Evolutionary conservation across 2,888 invertebrate genomes (phyloP), one percentile per base, ranked within the genome.

Genomic region (Aethes cnicana): DNA sequence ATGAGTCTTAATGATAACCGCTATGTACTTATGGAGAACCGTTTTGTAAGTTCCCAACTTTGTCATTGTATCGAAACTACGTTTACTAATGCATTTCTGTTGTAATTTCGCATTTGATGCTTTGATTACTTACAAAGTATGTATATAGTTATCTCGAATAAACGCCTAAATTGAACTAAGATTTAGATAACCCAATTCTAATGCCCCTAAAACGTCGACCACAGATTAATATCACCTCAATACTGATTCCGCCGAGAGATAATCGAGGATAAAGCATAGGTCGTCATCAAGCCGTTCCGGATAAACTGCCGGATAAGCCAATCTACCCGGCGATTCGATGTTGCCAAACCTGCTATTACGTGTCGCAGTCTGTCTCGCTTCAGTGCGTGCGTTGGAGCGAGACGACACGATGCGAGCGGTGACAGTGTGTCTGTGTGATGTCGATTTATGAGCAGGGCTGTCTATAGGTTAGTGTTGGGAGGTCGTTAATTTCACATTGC

Each of bases 241-340:
- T 62, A 42, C 60, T 59, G 58, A 58, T 52, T 58, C 59, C 48
- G 58, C 66, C 54, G 56, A 58, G 52, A 56, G 56, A 58, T 60
- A 65, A 63, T 64, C 53, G 57, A 30, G 62, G 58, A 55, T 55
- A 52, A 52, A 57, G 56, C 44, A 52, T 55, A 64, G 62, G 55
- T 62, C 59, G 56, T 63, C 62, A 64, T 64, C 67, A 59, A 57
- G 53, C 58, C 58, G 58, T 62, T 55, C 56, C 57, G 59, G 57
- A 49, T 52, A 52, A 46, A 52, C 52, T 52, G 52, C 46, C 32
- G 37, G 46, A 52, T 52, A 46, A 52, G 52, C 44, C 52, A 46
- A 52, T 52, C 46, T 46, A 39, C 39, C 44, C 32, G 26, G 25
- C 32, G 44, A 52, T 52, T 39, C 52, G 11, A 20, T 44, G 37